These are phyloP conservation scores for Listronotus oregonensis DNA, from an alignment of 1,140 invertebrate genomes.

Conservation along the genomic window DNA sequence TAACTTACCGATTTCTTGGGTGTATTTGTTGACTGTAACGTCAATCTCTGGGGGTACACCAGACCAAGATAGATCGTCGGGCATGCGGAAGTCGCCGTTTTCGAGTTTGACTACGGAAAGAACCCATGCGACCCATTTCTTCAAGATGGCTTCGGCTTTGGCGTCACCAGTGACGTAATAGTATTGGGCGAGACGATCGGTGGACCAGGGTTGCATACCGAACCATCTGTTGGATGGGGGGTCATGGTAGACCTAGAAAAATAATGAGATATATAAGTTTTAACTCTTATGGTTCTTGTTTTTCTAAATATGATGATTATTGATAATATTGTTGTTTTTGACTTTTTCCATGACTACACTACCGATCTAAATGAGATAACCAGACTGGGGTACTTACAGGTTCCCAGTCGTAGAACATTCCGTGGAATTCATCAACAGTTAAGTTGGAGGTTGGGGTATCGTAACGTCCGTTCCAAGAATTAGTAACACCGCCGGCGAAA, in stretches of 20 bases:
- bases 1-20: slow-evolving; percentile 21
- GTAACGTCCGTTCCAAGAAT: slow-evolving; percentile 38
- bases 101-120: slow-evolving; percentile 23
- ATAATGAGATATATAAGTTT: too few relatives aligned
- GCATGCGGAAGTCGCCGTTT: slow-evolving; percentile 32
- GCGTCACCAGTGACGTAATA: slow-evolving; percentile 37
- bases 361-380: too few relatives aligned
- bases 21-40: slow-evolving; percentile 24
- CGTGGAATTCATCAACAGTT: slow-evolving; percentile 30
- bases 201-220: slow-evolving; percentile 40
- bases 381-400: slow-evolving; percentile 13
- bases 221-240: slow-evolving; percentile 40
- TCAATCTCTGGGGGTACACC: slow-evolving; percentile 37
- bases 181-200: slow-evolving; percentile 39
- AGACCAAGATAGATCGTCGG: slow-evolving; percentile 24
- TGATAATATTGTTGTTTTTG: too few relatives aligned
- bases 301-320: too few relatives aligned
- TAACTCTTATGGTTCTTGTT: too few relatives aligned
- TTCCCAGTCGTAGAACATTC: slow-evolving; percentile 40
- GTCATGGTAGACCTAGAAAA: slow-evolving; percentile 28
- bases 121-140: slow-evolving; percentile 36
- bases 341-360: too few relatives aligned
- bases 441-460: slow-evolving; percentile 29
- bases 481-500: slow-evolving; percentile 38
- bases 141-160: slow-evolving; percentile 26